phyloP scores from a whole-genome alignment of 2,113 vertebrate species.

The Sceloporus undulatus region DNA sequence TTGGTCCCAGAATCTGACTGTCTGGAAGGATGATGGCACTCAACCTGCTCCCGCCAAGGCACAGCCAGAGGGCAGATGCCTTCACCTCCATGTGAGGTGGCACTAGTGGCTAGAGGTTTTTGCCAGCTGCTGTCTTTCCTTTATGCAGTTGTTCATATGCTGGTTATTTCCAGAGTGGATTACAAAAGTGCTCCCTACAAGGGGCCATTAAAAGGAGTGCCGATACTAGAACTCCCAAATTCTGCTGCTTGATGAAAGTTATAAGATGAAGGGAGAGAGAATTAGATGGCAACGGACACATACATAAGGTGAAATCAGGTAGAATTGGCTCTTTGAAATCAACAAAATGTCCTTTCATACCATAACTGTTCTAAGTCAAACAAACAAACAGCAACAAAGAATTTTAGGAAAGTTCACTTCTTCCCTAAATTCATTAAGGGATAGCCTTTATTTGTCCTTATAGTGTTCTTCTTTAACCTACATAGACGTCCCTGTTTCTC shows the following conservation, averaged over 20 bases:
- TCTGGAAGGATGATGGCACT: too few species aligned
- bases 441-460: neutral
- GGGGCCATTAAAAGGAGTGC: neutral
- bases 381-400: neutral
- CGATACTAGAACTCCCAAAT: neutral
- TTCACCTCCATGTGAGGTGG: neutral
- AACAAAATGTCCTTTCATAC: neutral
- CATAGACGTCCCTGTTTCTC: neutral
- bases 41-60: too few species aligned
- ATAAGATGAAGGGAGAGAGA: neutral
- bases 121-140: neutral
- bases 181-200: neutral
- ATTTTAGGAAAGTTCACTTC: neutral
- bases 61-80: neutral
- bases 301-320: neutral
- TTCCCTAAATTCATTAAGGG: neutral
- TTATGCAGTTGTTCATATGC: neutral
- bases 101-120: neutral
- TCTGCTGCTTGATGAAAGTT: neutral
- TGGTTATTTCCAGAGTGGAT: neutral
- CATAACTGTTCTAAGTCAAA: neutral
- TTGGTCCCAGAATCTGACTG: neutral
- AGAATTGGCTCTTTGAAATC: neutral
- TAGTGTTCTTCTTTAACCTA: neutral
- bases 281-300: neutral